Evolutionary conservation across 23 tunicate species (phyloP), one percentile per base, ranked within the genome.

Genomic region (Halocynthia aurantium): DNA sequence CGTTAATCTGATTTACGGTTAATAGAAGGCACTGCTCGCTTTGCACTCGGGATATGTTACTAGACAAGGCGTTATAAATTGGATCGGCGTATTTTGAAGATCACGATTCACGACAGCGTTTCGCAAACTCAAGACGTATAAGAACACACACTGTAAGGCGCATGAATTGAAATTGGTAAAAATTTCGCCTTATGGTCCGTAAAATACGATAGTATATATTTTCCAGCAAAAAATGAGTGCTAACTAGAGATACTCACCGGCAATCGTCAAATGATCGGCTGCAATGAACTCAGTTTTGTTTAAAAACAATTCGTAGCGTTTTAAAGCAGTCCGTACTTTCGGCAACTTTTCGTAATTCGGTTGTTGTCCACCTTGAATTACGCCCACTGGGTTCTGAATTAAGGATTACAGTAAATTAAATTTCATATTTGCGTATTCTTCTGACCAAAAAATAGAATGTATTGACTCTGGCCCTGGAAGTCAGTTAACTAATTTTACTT

Each of bases 261-360:
- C 76, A 12, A 72, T 72, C 12, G 76, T 72, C 2, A 72, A 5
- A 10, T 72, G 76, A 17, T 72, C 76, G 13, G 65, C 76, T 9
- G 76, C 76, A 12, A 72, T 50, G 76, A 40, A 72, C 18, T 72
- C 61, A 0, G 11, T 10, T 17, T 72, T 17, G 17, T 40, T 72
- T 57, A 72, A 50, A 17, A 72, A 12, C 18, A 40, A 40, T 57
- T 72, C 76, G 11, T 40, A 15, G 12, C n/a, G 62, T 19, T 57
- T 12, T 57, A 72, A 17, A 22, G 56, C 76, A 11, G 50, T 67
- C 18, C 51, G 55, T 10, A 51, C 76, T 72, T 72, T 72, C 12
- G 13, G 56, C 50, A 72, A 4, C 2, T 72, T 5, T 72, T 72
- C 76, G 19, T 55, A 49, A 49, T 51, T 72, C 51, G 76, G 31